Evolutionary conservation across 2,797 vertebrate genomes (phyloP).

Genomic region (Arnoldichthys spilopterus): DNA sequence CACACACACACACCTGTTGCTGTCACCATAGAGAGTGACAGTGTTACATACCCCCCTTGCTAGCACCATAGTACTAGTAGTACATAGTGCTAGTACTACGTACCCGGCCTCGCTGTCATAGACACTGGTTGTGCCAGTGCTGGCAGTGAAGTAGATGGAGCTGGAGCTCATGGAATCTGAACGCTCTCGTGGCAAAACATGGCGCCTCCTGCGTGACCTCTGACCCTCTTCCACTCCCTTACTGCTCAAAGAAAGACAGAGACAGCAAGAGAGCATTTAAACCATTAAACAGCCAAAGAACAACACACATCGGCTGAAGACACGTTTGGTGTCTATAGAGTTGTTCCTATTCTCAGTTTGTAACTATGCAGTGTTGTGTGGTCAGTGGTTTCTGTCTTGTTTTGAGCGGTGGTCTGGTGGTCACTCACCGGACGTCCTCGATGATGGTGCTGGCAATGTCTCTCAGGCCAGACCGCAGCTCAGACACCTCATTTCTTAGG

Average conservation of each 20-base stretch:
- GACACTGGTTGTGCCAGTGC: conserved; percentile 74
- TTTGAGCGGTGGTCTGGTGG: too few species aligned
- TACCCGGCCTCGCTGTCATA: conserved; percentile 91
- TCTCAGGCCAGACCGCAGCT: conserved; percentile 83
- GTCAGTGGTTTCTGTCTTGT: background rate
- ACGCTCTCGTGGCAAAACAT: conserved; percentile 79
- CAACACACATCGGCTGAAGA: too few species aligned
- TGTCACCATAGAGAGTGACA: conserved; percentile 72
- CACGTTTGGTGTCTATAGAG: too few species aligned
- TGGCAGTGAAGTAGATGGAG: conserved; percentile 93
- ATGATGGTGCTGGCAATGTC: conserved; percentile 85
- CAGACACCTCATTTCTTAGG: conserved; percentile 86
- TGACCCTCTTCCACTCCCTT: conserved; percentile 88
- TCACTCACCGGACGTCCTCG: conserved; percentile 88
- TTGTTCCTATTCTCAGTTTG: too few species aligned
- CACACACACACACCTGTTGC: conserved; percentile 55
- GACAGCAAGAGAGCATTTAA: background rate
- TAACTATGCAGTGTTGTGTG: too few species aligned
- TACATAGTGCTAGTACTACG: conserved; percentile 64
- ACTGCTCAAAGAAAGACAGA: conserved; percentile 67
- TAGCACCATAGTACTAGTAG: conserved; percentile 78
- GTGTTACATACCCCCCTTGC: conserved; percentile 80
- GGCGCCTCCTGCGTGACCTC: conserved; percentile 78
- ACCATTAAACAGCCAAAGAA: too few species aligned
- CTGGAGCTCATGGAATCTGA: conserved; percentile 89